phyloP scores from a whole-genome alignment of 2,888 invertebrate genomes.

The Melangyna quadrimaculata region DNA sequence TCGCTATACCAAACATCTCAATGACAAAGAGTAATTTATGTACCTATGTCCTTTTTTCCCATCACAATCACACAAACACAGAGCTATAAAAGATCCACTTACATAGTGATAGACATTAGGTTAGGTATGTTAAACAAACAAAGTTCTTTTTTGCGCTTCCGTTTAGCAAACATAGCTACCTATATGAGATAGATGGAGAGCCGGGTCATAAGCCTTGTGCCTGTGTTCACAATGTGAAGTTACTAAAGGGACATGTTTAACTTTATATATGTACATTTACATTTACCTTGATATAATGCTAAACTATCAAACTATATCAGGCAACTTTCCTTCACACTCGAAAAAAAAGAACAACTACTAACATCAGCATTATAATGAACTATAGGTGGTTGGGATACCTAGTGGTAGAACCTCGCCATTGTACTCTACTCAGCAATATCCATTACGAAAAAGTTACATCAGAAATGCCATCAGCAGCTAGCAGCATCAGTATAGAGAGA shows the following conservation, averaged over 20 bases:
- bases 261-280: too few species aligned
- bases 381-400: background rate
- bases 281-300: slow-evolving; percentile 3
- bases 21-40: slow-evolving; percentile 53
- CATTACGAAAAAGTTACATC: slow-evolving; percentile 24
- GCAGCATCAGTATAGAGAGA: background rate
- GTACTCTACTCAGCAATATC: slow-evolving; percentile 27
- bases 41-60: background rate
- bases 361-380: background rate
- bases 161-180: slow-evolving; percentile 47
- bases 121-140: slow-evolving; percentile 33
- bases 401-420: background rate
- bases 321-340: background rate
- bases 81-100: background rate
- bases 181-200: slow-evolving; percentile 20
- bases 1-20: slow-evolving; percentile 28
- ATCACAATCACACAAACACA: background rate
- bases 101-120: background rate
- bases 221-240: background rate
- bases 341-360: slow-evolving; percentile 12
- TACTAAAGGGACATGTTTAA: slow-evolving; percentile 29
- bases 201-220: slow-evolving; percentile 25
- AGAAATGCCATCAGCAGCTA: background rate
- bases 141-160: slow-evolving; percentile 29
- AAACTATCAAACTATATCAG: slow-evolving; percentile 24